A percentile compares a stretch with the other conserved stretches of the same genome.
These are phyloP conservation scores for Ophonus ardosiacus DNA, from an alignment of 2,888 invertebrate species.

Conservation along the genomic window DNA sequence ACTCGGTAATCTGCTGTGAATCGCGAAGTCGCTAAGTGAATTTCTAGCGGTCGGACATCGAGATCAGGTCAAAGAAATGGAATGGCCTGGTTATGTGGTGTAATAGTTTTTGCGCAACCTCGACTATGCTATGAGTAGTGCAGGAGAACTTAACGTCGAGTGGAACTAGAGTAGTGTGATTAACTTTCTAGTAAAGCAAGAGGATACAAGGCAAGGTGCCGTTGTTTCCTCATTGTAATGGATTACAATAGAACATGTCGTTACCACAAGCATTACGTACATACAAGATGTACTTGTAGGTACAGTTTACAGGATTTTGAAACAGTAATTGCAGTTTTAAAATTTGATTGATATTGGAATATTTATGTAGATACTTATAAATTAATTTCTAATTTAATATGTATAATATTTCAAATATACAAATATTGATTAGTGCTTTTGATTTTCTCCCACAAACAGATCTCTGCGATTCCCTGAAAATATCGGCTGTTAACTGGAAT, in stretches of 20 bases:
- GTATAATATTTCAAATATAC: too few species aligned
- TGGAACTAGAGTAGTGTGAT: slow-evolving; percentile 26
- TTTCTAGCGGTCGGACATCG: slow-evolving; percentile 36
- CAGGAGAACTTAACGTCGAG: not conserved
- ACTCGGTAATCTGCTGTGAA: not conserved
- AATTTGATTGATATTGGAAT: too few species aligned
- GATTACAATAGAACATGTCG: not conserved
- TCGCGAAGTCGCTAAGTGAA: slow-evolving; percentile 36
- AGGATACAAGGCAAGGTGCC: slow-evolving; percentile 12
- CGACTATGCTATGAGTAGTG: slow-evolving; percentile 1
- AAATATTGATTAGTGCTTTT: too few species aligned
- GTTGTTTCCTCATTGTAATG: slow-evolving; percentile 6
- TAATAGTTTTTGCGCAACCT: slow-evolving; percentile 57
- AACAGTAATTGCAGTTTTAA: too few species aligned
- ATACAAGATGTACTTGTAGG: too few species aligned
- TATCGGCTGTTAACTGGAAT: too few species aligned
- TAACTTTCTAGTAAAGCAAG: slow-evolving; percentile 52
- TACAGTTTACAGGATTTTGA: too few species aligned
- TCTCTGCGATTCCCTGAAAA: too few species aligned
- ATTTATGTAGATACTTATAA: too few species aligned
- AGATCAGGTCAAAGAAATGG: slow-evolving; percentile 61
- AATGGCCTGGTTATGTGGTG: slow-evolving; percentile 52
- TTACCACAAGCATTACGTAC: not conserved
- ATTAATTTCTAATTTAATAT: too few species aligned
- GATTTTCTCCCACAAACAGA: too few species aligned